These are phyloP conservation scores for Arbacia lixula DNA, from an alignment of 53 echinoderm and acorn worm genomes.

Conservation along the genomic window DNA sequence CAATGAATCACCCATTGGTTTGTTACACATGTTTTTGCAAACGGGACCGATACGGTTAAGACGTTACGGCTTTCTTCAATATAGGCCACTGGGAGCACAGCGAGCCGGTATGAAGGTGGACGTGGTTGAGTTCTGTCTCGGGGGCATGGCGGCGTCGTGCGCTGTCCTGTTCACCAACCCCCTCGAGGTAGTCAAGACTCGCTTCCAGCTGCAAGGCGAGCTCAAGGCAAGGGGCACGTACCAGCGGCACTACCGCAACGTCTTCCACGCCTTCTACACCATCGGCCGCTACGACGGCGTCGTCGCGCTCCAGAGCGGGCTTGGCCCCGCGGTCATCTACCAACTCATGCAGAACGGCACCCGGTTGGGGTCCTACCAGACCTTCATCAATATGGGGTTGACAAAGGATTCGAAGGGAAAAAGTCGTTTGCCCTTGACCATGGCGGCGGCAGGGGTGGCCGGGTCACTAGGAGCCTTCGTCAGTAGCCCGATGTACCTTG, in stretches of 20 bases:
- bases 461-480: conserved; percentile 77
- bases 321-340: conserved; percentile 86
- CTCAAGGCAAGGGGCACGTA: conserved; percentile 77
- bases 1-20: too few relatives aligned
- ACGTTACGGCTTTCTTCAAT: too few relatives aligned
- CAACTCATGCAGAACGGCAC: conserved; percentile 90
- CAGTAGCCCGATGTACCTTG: conserved; percentile 88
- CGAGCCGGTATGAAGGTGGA: conserved; percentile 2
- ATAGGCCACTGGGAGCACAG: too few relatives aligned
- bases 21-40: too few relatives aligned
- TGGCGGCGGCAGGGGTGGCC: conserved; percentile 72
- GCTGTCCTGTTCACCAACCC: conserved; percentile 32
- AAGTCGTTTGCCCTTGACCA: conserved; percentile 59
- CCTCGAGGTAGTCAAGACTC: conserved; percentile 37
- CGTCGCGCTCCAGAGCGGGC: conserved; percentile 83
- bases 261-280: conserved; percentile 91
- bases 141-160: conserved; percentile 20
- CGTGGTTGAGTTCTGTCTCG: conserved; percentile 12
- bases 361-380: conserved; percentile 85
- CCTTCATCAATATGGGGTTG: conserved; percentile 66
- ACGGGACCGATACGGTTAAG: too few relatives aligned
- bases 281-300: conserved; percentile 85
- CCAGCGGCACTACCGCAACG: conserved; percentile 79
- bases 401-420: conserved; percentile 72
- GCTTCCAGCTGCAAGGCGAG: conserved; percentile 94